Conservation (phyloP, 2,888 invertebrate genomes). For the Azorinus chamasolen region DNA sequence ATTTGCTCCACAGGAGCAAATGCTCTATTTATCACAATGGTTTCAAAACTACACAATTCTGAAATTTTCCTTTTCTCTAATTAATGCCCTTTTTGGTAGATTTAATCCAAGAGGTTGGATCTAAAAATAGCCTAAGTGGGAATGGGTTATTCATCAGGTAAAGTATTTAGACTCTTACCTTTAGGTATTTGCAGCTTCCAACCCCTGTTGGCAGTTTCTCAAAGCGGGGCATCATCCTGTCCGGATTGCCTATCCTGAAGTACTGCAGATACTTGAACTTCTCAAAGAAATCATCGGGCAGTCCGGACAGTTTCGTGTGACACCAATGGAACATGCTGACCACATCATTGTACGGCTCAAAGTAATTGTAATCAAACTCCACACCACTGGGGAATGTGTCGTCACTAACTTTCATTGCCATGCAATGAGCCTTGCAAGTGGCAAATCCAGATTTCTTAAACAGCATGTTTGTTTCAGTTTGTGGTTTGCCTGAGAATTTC, state of each 20-base stretch:
- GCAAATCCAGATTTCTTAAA: conserved; percentile 29
- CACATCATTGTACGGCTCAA: conserved; percentile 73
- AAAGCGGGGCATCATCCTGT: too few species aligned
- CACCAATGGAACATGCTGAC: conserved; percentile 69
- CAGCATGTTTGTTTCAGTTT: conserved; percentile 50
- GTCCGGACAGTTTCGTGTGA: conserved; percentile 37
- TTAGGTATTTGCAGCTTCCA: too few species aligned
- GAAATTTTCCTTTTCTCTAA: too few species aligned
- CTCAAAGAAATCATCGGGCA: conserved; percentile 73
- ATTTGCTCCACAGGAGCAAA: too few species aligned
- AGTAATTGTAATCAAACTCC: conserved; percentile 64
- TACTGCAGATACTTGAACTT: conserved; percentile 73
- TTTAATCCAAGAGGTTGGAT: too few species aligned
- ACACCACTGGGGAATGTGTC: background rate
- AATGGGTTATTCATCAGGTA: too few species aligned
- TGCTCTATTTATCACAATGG: too few species aligned
- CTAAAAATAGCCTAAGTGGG: too few species aligned
- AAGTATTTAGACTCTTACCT: too few species aligned
- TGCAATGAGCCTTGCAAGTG: conserved; percentile 66
- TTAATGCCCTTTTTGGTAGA: too few species aligned
- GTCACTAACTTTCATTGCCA: conserved; percentile 47
- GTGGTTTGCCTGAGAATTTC: conserved; percentile 29
- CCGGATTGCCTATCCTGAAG: conserved; percentile 44
- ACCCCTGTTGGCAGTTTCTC: too few species aligned
- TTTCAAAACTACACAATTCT: too few species aligned